phyloP scores from a whole-genome alignment of 2,113 vertebrate species.

The Macrotis lagotis region DNA sequence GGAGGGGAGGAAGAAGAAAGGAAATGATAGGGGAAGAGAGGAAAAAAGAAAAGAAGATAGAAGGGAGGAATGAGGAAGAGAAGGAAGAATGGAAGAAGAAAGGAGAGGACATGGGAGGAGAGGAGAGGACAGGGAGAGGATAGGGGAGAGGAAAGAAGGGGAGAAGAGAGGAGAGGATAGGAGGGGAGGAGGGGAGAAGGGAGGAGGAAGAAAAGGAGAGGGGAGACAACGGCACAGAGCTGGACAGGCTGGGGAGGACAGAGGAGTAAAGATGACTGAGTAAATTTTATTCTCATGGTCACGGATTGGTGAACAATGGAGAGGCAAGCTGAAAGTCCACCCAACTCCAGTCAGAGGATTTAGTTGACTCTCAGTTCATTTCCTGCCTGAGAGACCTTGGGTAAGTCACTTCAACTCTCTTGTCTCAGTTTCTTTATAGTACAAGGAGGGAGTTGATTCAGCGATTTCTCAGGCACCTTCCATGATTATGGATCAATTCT shows the following conservation, averaged over 20 bases:
- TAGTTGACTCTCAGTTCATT: not conserved
- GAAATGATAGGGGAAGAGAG: too few species aligned
- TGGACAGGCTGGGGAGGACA: too few species aligned
- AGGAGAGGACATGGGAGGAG: too few species aligned
- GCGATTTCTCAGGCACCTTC: not conserved
- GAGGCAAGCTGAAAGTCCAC: not conserved
- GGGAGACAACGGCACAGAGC: too few species aligned
- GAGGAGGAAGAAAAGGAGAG: not conserved
- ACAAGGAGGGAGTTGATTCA: not conserved
- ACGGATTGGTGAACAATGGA: not conserved
- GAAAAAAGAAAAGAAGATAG: too few species aligned
- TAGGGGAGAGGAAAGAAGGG: not conserved
- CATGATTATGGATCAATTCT: not conserved
- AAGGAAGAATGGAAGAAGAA: too few species aligned
- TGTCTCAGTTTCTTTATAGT: not conserved
- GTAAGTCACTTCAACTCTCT: not conserved
- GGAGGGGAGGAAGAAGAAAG: too few species aligned
- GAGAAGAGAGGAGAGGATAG: not conserved
- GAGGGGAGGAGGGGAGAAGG: not conserved
- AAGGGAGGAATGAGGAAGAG: too few species aligned
- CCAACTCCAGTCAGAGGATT: not conserved
- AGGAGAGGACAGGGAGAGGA: not conserved
- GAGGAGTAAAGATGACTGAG: constrained; percentile 2
- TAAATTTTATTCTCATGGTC: not conserved
- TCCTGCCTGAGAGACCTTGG: not conserved